Conservation (phyloP, 2,888 invertebrate genomes). For the Daptonema setosum region DNA sequence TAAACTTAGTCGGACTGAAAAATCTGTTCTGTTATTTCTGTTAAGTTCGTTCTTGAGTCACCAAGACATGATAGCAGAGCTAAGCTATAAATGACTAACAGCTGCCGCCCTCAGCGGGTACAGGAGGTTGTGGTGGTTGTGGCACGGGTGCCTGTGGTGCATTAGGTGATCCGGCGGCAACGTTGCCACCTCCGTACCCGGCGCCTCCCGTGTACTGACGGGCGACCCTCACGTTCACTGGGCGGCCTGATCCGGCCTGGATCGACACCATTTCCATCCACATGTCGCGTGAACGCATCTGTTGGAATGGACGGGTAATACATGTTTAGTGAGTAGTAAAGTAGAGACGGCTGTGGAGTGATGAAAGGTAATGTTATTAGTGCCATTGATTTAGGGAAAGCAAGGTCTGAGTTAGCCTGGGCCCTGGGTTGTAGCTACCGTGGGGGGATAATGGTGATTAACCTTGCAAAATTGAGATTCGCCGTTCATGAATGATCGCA, state of each 20-base stretch:
- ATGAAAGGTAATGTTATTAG: too few relatives aligned
- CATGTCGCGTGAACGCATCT: conserved; percentile 25
- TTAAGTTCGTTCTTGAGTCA: background rate
- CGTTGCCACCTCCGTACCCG: background rate
- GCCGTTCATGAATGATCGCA: conserved; percentile 26
- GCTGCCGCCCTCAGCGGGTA: conserved; percentile 13
- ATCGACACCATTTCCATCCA: conserved; percentile 26
- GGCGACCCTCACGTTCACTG: background rate
- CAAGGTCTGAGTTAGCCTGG: too few relatives aligned
- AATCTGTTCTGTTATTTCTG: background rate
- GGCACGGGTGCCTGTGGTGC: conserved; percentile 8
- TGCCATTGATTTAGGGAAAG: too few relatives aligned
- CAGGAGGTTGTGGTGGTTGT: conserved; percentile 8
- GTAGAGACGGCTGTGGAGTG: too few relatives aligned
- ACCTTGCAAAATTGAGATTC: conserved; percentile 27
- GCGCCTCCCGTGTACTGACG: background rate
- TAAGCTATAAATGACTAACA: conserved; percentile 9
- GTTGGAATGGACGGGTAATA: conserved; percentile 2
- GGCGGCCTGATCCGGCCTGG: conserved; percentile 17
- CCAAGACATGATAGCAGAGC: too few relatives aligned
- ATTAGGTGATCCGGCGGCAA: background rate
- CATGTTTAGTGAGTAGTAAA: background rate
- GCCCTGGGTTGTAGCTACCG: too few relatives aligned
- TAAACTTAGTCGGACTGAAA: background rate
- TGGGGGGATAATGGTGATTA: too few relatives aligned